Base-by-base conservation (phyloP, 2,113 vertebrate genomes). In the Nycticebus coucang region DNA sequence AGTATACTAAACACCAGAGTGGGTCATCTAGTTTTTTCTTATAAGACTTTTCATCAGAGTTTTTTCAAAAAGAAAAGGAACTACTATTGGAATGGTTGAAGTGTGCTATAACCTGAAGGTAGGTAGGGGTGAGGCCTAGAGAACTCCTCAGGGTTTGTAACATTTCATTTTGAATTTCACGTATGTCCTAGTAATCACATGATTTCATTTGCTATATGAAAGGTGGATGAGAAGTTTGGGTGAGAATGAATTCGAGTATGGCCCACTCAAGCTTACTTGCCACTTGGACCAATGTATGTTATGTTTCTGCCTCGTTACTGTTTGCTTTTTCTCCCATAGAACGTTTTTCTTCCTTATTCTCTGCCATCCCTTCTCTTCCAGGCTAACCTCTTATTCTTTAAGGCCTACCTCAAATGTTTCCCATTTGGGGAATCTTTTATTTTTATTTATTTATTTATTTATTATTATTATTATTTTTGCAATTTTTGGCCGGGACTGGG, bases 41-140 rank as follows among this genome's bases (percentile, higher is more conserved):
- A 66, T 30, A 81, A 81, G 79, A 87, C 17, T 90, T 87, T 81
- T 93, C 55, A 71, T 90, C 50, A 64, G 30, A 57, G 21, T 83
- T 82, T 41, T 91, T 91, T 91, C 41, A 12, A 71, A 96, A 50
- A 84, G 33, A 64, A 93, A 78, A 93, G 41, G 30, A 78, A 33
- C 37, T 79, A 22, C 45, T 15, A 35, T 41, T 88, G 60, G 41
- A 77, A 78, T 53, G n/a, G 6, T 19, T 72, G 53, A 53, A 62
- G 15, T 59, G 62, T 87, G 45, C 77, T 72, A 7, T 66, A 45
- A 87, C 19, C 28, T 71, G 74, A 87, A 35, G n/a, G n/a, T 60
- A 80, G 15, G 14, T 21, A 93, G 53, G 15, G 45, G 26, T 19
- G 30, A 13, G 50, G 5, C 28, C 22, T n/a, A 37, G 19, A 68